phyloP scores from a whole-genome alignment of 30 jellyfish, hydroid and myxozoan species.

The Catostylus mosaicus region DNA sequence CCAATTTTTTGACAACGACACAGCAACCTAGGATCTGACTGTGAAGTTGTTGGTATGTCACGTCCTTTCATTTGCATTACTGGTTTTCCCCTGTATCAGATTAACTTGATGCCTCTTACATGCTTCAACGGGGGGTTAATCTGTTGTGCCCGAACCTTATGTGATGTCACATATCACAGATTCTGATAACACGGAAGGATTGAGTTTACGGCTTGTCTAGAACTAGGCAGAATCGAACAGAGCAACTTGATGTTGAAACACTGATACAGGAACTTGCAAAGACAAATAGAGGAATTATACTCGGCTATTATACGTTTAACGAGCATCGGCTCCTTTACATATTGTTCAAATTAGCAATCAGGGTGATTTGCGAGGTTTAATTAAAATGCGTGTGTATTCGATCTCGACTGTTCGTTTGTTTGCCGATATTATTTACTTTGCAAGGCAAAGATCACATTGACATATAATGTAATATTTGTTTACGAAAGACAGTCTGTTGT shows the following conservation, averaged over 20 bases:
- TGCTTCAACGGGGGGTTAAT: no score
- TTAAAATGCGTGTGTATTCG: slow-evolving; percentile 5
- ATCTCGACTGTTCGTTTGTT: neutral
- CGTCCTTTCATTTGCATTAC: no score
- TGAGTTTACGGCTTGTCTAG: no score
- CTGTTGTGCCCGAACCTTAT: no score
- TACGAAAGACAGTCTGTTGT: slow-evolving; percentile 21
- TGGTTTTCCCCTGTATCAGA: no score
- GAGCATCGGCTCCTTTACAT: slow-evolving; percentile 11
- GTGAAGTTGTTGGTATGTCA: no score
- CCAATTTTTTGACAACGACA: no score
- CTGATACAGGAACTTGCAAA: neutral
- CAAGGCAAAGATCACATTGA: slow-evolving; percentile 14
- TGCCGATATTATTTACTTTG: neutral
- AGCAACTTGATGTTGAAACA: neutral
- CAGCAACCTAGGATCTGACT: no score
- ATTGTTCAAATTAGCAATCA: slow-evolving; percentile 24
- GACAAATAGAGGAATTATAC: neutral
- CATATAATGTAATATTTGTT: slow-evolving; percentile 13
- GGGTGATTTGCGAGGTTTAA: slow-evolving; percentile 25
- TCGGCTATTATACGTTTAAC: neutral
- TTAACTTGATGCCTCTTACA: no score
- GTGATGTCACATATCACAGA: no score
- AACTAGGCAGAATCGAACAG: no score
- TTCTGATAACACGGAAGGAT: no score